Evolutionary conservation across 2,113 vertebrate species (phyloP), one percentile per base, ranked within the genome.

Genomic region (Agapornis roseicollis): DNA sequence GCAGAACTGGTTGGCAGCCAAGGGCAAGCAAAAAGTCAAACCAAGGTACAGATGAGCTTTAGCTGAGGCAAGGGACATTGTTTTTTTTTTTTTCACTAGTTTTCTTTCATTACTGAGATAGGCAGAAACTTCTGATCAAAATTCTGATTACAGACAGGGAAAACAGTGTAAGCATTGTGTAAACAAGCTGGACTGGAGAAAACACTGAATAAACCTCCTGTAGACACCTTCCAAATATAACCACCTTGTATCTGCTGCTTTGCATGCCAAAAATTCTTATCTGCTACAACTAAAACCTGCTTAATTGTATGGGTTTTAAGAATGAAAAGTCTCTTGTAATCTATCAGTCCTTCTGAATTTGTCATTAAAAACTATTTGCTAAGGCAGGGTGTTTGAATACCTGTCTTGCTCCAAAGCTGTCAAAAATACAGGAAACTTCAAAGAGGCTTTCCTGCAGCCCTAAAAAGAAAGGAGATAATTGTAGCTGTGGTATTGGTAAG

Each of bases 401-500:
- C 88, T 94, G 49, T 37, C 61, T 84, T 88, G 31, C 46, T 71
- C 58, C 7, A 5, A 85, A 88, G 52, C 77, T 84, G 88, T 65
- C 65, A 90, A 85, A 92, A 94, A 79, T 7, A 69, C 6, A 72
- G 42, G 27, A 80, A 53, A 94, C 70, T 90, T 86, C 88, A 95
- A 93, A 96, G 88, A 69, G 44, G 86, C 17, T 84, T 53, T 80
- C 77, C 78, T 95, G 61, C 53, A 88, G 61, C 86, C 39, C 64
- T 68, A 61, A 65, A 84, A 92, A 91, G 82, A 86, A 95, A 90
- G 77, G 76, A 74, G 93, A 85, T 73, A 85, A 95, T 87, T 92
- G 80, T 69, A 96, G 73, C 20, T 96, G 96, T 87, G 96, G 96
- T 93, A 81, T 69, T 83, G 85, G 90, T 90, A 93, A 96, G 94